Evolutionary conservation across 2,797 vertebrate species (phyloP).

Genomic region (Mus minutoides): DNA sequence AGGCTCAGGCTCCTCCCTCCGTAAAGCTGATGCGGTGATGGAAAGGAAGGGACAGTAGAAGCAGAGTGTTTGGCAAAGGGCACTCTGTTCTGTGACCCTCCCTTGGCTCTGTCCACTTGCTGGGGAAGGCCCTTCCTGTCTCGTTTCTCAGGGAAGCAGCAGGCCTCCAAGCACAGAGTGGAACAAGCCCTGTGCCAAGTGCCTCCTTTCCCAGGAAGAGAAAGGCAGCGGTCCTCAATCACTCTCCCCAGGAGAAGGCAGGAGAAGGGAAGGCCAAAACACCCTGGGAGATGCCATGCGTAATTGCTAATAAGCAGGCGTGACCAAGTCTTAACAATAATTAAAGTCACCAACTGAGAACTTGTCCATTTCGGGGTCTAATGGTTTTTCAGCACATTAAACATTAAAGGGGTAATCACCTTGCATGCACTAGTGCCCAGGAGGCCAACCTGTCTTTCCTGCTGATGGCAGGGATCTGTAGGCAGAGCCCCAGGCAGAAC

Average conservation of each 20-base stretch:
- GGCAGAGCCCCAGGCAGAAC: slow-evolving; percentile 22
- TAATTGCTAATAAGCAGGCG: slow-evolving; percentile 82
- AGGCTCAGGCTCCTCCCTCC: not conserved
- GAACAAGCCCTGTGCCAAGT: not conserved
- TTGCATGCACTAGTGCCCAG: not conserved
- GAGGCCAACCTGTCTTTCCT: not conserved
- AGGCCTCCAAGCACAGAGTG: not conserved
- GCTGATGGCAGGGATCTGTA: not conserved
- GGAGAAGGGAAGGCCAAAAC: not conserved
- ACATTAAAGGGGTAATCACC: slow-evolving; percentile 70
- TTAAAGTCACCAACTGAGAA: slow-evolving; percentile 80
- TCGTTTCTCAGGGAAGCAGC: not conserved
- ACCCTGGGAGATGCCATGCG: slow-evolving; percentile 28
- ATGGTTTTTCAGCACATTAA: slow-evolving; percentile 70
- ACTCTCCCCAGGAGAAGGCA: slow-evolving; percentile 54
- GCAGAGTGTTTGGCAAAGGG: not conserved
- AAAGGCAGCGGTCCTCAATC: slow-evolving; percentile 59
- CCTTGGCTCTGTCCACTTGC: accelerated
- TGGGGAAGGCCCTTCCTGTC: not conserved
- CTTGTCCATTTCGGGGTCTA: slow-evolving; percentile 65
- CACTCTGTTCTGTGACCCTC: not conserved
- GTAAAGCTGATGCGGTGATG: not conserved
- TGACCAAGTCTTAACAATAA: slow-evolving; percentile 79
- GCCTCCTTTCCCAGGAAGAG: slow-evolving; percentile 54
- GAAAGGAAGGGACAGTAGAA: not conserved